These are phyloP conservation scores for Chelon labrosus DNA, from an alignment of 2,797 vertebrate species.

Conservation along the genomic window DNA sequence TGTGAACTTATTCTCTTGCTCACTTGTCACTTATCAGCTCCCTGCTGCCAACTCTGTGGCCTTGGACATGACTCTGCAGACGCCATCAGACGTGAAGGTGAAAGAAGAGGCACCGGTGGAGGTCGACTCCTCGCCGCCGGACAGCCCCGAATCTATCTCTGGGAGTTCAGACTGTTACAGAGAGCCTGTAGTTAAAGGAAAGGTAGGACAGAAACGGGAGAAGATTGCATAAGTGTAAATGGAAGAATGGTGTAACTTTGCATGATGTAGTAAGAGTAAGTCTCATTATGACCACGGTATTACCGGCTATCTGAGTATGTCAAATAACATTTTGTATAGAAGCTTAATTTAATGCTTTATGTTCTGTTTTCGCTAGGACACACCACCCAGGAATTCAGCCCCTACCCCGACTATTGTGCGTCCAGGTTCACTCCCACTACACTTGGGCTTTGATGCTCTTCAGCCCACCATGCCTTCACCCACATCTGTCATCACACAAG, in stretches of 20 bases:
- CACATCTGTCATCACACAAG: slow-evolving; percentile 98
- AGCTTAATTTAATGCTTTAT: neutral
- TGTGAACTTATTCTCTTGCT: slow-evolving; percentile 12
- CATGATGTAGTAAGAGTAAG: neutral
- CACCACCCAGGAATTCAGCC: slow-evolving; percentile 88
- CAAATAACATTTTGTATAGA: neutral
- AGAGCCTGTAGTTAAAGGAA: slow-evolving; percentile 71
- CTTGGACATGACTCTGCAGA: slow-evolving; percentile 87
- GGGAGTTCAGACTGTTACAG: slow-evolving; percentile 76
- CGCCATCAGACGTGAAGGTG: slow-evolving; percentile 92
- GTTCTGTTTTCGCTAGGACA: slow-evolving; percentile 80
- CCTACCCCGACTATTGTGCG: slow-evolving; percentile 96
- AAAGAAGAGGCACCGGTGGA: slow-evolving; percentile 95
- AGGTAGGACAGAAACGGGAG: slow-evolving; percentile 60
- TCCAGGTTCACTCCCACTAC: slow-evolving; percentile 94
- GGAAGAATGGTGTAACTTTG: neutral
- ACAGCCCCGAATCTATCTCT: slow-evolving; percentile 88
- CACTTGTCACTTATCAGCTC: slow-evolving; percentile 65
- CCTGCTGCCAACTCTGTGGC: slow-evolving; percentile 83
- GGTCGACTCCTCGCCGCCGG: slow-evolving; percentile 92
- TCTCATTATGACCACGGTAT: slow-evolving; percentile 1
- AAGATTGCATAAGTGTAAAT: neutral
- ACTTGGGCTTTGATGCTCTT: slow-evolving; percentile 92
- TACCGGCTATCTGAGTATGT: neutral
- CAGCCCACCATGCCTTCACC: slow-evolving; percentile 97